Base-by-base conservation (phyloP, 2,113 vertebrate genomes). In the Castor canadensis region DNA sequence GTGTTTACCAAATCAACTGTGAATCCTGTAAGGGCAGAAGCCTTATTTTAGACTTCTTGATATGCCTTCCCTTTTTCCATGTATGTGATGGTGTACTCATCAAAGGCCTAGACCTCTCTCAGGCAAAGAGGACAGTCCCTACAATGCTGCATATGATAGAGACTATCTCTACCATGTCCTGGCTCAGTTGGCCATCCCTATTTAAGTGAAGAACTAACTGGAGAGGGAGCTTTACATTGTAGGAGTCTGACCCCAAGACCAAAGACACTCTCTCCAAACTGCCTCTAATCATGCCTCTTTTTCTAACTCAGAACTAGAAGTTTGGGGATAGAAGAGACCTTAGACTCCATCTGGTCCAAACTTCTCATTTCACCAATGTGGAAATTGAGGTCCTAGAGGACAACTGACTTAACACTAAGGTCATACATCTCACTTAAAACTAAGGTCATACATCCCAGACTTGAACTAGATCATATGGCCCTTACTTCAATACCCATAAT, bases 71-170 rank as follows among this genome's bases (percentile, higher is more conserved):
- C 6, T 58, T 28, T 40, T 17, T 58, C 38, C 47, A 49, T 17
- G 35, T 49, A 85, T 38, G 17, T n/a, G 56, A n/a, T 75, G 28
- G n/a, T 8, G 13, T 28, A 26, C 35, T 69, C 22, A 6, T 19
- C 47, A 58, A 88, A 35, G 30, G 16, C 32, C 62, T 38, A 45
- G 9, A 54, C 66, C 17, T 26, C 35, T 38, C 12, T 13, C n/a
- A 77, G 32, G 10, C 7, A 35, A 0, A 69, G 35, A 13, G 58
- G 49, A 62, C 17, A 8, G 30, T 54, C 3, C 9, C 26, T 12
- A 4, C 9, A 5, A 16, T 30, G 54, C 24, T 20, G 17, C 0
- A 8, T 8, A 13, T 26, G 1, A 47, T 5, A 20, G 28, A 24
- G 38, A n/a, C 35, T 49, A 24, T 87, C 40, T 81, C 71, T 64